phyloP scores from a whole-genome alignment of 2,113 vertebrate species.

The Marmota flaviventris region DNA sequence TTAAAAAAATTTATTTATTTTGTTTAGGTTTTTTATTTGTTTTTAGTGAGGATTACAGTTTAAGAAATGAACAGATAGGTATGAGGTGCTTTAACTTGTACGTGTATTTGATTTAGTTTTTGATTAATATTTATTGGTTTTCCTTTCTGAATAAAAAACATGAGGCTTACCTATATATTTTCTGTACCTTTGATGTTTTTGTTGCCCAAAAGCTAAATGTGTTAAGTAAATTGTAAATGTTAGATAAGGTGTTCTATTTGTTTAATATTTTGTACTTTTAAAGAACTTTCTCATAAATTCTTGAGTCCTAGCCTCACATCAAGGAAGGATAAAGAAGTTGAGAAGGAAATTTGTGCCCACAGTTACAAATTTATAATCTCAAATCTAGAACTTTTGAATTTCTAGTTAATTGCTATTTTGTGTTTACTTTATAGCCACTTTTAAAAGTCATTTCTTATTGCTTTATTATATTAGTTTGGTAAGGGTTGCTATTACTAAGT shows the following conservation, averaged over 20 bases:
- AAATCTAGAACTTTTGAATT: background rate
- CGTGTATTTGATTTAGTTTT: conserved; percentile 8
- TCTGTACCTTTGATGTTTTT: background rate
- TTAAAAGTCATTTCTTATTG: background rate
- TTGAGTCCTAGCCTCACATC: background rate
- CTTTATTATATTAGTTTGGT: background rate
- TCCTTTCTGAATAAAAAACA: conserved; percentile 26
- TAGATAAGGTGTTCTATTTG: background rate
- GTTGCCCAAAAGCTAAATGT: background rate
- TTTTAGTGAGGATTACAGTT: background rate
- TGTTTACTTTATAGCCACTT: background rate
- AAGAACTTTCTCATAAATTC: background rate
- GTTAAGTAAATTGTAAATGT: conserved; percentile 17
- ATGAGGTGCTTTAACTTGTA: background rate
- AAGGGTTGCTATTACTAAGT: background rate
- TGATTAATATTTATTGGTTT: conserved; percentile 2
- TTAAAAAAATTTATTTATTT: conserved; percentile 1
- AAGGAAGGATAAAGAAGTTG: background rate
- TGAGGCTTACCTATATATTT: conserved; percentile 9
- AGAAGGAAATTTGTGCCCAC: conserved; percentile 14
- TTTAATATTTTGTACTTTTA: conserved; percentile 38
- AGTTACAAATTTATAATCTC: background rate
- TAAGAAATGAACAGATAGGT: background rate
- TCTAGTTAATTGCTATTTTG: conserved; percentile 1
- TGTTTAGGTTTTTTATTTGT: background rate